phyloP scores from a whole-genome alignment of 2,797 vertebrate species.

The Discoglossus pictus region DNA sequence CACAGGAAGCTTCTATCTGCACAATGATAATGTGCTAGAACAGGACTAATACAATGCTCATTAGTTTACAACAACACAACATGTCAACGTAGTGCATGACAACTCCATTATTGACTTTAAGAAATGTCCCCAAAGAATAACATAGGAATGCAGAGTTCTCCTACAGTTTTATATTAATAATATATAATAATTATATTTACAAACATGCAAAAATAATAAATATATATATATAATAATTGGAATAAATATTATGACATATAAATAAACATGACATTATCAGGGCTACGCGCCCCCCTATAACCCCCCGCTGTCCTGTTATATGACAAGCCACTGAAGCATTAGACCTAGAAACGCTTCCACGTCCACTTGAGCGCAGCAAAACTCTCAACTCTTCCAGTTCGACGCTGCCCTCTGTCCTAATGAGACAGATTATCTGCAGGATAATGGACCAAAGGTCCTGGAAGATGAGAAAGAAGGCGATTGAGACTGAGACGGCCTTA shows the following conservation, averaged over 20 bases:
- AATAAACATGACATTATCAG: conserved; percentile 53
- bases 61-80: too few species aligned
- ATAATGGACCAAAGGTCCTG: conserved; percentile 68
- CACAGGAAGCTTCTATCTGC: too few species aligned
- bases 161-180: too few species aligned
- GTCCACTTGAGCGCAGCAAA: conserved; percentile 59
- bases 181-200: too few species aligned
- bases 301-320: conserved; percentile 58
- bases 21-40: too few species aligned
- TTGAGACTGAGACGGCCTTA: conserved; percentile 62
- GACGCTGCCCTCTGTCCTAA: conserved; percentile 64
- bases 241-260: conserved; percentile 51
- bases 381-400: conserved; percentile 67
- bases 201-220: too few species aligned
- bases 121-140: too few species aligned
- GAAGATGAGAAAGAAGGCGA: conserved; percentile 61
- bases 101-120: too few species aligned
- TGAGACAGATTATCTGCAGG: conserved; percentile 58
- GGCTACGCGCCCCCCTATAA: conserved; percentile 55
- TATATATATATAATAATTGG: too few species aligned
- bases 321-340: conserved; percentile 63
- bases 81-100: too few species aligned
- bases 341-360: conserved; percentile 61
- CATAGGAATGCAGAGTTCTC: too few species aligned
- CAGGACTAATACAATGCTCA: too few species aligned